Percentiles rank a stretch among this genome's conserved stretches.
phyloP scores from a whole-genome alignment of 1,140 invertebrate species.

The Palaemon carinicauda region DNA sequence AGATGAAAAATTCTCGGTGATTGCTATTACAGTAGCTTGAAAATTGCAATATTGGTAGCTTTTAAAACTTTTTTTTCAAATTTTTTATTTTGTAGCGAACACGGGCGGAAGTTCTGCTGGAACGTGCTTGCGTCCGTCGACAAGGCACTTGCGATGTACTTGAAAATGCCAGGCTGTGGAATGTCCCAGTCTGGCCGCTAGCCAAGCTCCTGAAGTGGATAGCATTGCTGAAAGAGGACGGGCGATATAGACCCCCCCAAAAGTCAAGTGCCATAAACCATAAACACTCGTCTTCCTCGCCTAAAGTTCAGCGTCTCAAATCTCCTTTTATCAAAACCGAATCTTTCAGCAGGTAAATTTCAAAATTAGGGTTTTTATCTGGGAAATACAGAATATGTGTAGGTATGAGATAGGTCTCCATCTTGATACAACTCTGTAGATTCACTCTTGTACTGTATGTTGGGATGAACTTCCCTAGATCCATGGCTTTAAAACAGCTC shows the following conservation, averaged over 20 bases:
- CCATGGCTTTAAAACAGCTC: too few relatives aligned
- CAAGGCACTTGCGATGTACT: slow-evolving; percentile 53
- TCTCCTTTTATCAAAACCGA: slow-evolving; percentile 44
- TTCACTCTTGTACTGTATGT: too few relatives aligned
- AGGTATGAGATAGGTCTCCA: too few relatives aligned
- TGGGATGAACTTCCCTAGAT: too few relatives aligned
- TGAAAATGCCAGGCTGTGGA: slow-evolving; percentile 52
- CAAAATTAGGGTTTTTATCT: background rate
- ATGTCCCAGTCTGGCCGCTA: slow-evolving; percentile 55
- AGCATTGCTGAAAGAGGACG: slow-evolving; percentile 32
- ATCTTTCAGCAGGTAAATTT: slow-evolving; percentile 39
- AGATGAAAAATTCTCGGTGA: background rate
- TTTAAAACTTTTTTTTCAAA: background rate
- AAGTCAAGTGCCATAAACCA: background rate
- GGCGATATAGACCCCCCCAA: slow-evolving; percentile 27
- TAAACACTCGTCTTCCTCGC: slow-evolving; percentile 7
- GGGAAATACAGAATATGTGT: too few relatives aligned
- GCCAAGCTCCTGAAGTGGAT: slow-evolving; percentile 51
- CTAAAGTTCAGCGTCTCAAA: slow-evolving; percentile 41
- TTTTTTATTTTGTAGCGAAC: slow-evolving; percentile 28
- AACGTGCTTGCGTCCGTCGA: slow-evolving; percentile 46
- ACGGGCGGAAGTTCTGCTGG: slow-evolving; percentile 50
- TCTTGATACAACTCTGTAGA: too few relatives aligned
- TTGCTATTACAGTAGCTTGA: background rate
- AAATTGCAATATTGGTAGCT: background rate